Base-by-base conservation (phyloP, 2,113 vertebrate genomes). In the Colossoma macropomum region DNA sequence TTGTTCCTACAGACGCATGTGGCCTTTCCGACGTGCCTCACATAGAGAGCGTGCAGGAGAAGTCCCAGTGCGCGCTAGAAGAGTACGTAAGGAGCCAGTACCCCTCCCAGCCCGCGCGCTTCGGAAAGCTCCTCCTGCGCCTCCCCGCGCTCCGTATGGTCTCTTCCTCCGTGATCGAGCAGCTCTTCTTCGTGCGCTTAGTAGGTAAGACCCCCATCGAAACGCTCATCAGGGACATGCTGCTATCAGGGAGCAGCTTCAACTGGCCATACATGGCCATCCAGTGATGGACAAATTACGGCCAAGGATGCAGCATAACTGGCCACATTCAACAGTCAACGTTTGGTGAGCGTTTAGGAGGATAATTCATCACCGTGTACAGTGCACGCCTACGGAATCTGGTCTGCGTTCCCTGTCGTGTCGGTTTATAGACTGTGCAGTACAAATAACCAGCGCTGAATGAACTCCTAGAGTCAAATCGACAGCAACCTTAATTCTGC, bases 171-270 rank as follows among this genome's bases (percentile, higher is more conserved):
- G 97, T 99, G 94, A 99, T 99, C 94, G 98, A 99, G 95, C 98
- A 99, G 95, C 96, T 99, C 89, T 99, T 99, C 96, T 99, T 99
- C 94, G 96, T 99, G 93, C 97, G 97, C 88, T 96, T 99, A 95
- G 98, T 99, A 96, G 98, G 98, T 93, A 99, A 99, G 95, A 99
- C 97, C 75, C 98, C 98, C 90, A 99, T 99, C 92, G 98, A 99
- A 94, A 99, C 98, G 91, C 96, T 99, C 90, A 99, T 99, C 94
- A 95, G 98, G 92, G 98, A 99, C 95, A 99, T 99, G 97, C 95
- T 99, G 94, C 96, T 99, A 91, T 98, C 97, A 65, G 98, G 98
- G 89, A 98, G 97, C 95, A 99, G 97, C 96, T 99, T 99, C 95
- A 99, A 97, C 96, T 99, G 98, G 97, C 98, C 97, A 86, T 99